phyloP scores from a whole-genome alignment of 1,140 invertebrate genomes.

The Macrotrachela quadricornifera region DNA sequence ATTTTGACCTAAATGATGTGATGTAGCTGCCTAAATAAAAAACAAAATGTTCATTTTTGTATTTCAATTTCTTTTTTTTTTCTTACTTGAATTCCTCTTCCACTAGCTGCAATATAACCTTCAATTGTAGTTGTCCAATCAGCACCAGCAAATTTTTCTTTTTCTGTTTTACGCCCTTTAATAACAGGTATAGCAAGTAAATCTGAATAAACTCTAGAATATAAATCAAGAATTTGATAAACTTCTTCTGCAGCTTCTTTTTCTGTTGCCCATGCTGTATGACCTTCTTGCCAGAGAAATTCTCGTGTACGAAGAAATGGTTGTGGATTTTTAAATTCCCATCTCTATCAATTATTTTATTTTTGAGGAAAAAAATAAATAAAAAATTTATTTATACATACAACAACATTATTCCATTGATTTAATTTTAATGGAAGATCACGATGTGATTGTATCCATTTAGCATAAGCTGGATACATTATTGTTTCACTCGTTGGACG shows the following conservation, averaged over 20 bases:
- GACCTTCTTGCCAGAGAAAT: slow-evolving; percentile 99
- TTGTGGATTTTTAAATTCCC: slow-evolving; percentile 99
- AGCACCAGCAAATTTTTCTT: slow-evolving; percentile 96
- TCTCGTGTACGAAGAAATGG: slow-evolving; percentile 89
- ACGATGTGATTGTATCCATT: slow-evolving; percentile 92
- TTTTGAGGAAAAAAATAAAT: no score
- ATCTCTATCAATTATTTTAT: no score
- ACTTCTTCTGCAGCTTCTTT: slow-evolving; percentile 65
- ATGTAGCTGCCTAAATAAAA: slow-evolving; percentile 48
- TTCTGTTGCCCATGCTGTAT: slow-evolving; percentile 65
- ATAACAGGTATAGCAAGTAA: slow-evolving; percentile 82
- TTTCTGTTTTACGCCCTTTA: slow-evolving; percentile 83
- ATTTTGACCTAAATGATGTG: slow-evolving; percentile 92
- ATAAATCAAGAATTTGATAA: slow-evolving; percentile 45
- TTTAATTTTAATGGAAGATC: slow-evolving; percentile 86
- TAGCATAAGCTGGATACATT: slow-evolving; percentile 95
- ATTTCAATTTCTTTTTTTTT: no score
- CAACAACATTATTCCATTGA: slow-evolving; percentile 99
- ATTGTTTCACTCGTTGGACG: slow-evolving; percentile 95
- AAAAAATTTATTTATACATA: no score
- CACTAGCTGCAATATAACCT: slow-evolving; percentile 76
- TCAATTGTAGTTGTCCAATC: slow-evolving; percentile 94
- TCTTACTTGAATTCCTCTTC: slow-evolving; percentile 58
- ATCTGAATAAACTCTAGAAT: slow-evolving; percentile 68
- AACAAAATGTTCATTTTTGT: no score